A percentile compares a stretch with the other conserved stretches of the same genome.
Conservation (phyloP, 1,140 invertebrate species). For the Colletes latitarsis region DNA sequence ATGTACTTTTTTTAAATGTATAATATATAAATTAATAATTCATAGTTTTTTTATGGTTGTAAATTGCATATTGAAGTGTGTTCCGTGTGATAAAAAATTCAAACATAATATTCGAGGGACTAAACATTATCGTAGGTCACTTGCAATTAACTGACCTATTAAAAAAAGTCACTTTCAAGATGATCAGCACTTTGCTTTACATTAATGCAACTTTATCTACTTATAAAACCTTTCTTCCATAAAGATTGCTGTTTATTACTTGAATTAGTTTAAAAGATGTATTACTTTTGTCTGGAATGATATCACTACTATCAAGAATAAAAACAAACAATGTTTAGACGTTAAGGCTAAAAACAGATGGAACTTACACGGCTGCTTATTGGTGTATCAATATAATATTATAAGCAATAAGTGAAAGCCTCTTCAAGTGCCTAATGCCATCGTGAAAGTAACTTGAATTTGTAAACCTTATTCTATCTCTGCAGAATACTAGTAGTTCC, state of each 20-base stretch:
- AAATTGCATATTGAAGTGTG: slow-evolving; percentile 18
- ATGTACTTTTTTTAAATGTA: neutral
- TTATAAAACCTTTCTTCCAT: neutral
- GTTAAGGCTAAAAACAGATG: neutral
- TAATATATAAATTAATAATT: slow-evolving; percentile 31
- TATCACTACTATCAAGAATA: neutral
- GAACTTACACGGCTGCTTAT: neutral
- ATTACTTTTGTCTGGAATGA: slow-evolving; percentile 15
- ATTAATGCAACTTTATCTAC: slow-evolving; percentile 1
- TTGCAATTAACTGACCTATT: slow-evolving; percentile 25
- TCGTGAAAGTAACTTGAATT: slow-evolving; percentile 64
- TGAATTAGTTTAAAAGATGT: slow-evolving; percentile 4
- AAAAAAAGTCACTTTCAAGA: slow-evolving; percentile 62
- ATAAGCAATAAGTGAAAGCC: slow-evolving; percentile 19
- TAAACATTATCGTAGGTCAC: slow-evolving; percentile 36
- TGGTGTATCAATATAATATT: neutral
- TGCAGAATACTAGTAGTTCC: slow-evolving; percentile 69
- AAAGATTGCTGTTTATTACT: neutral
- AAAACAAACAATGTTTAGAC: neutral
- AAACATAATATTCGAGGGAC: slow-evolving; percentile 40
- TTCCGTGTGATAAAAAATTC: neutral
- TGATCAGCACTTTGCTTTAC: slow-evolving; percentile 39
- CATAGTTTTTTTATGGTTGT: slow-evolving; percentile 6
- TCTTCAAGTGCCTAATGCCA: slow-evolving; percentile 39
- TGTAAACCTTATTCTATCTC: slow-evolving; percentile 64